Conservation (phyloP, 2,113 vertebrate genomes). For the Lepus timidus region DNA sequence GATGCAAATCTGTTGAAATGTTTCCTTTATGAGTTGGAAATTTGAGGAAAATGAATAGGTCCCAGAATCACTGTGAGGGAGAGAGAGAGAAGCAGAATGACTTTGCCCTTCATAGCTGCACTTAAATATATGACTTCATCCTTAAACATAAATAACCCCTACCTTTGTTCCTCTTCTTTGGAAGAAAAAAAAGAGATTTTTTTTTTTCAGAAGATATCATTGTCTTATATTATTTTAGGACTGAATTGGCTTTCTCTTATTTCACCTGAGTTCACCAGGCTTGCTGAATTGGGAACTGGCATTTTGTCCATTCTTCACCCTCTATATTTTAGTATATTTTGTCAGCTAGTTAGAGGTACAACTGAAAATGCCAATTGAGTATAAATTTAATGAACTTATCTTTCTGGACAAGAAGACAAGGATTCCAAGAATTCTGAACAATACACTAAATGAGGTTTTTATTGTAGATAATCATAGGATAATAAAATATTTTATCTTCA, state of each 20-base stretch:
- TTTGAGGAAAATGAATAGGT: constrained; percentile 46
- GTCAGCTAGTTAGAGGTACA: neutral
- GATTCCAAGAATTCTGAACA: neutral
- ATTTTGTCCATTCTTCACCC: neutral
- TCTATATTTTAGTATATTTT: neutral
- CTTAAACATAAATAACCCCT: neutral
- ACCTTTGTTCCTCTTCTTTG: neutral
- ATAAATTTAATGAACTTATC: neutral
- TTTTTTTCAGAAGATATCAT: neutral
- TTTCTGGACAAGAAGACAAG: neutral
- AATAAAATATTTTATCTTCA: too few species aligned
- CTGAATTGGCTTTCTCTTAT: constrained; percentile 27
- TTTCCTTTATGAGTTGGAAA: constrained; percentile 43
- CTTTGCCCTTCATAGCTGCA: neutral
- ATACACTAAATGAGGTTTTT: neutral
- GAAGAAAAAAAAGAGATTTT: neutral
- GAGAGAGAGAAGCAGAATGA: neutral
- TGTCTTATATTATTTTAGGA: neutral
- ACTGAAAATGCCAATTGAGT: neutral
- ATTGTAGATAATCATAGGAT: too few species aligned
- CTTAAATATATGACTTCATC: constrained; percentile 31
- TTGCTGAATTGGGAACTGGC: neutral
- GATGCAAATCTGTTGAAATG: constrained; percentile 54
- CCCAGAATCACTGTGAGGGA: neutral
- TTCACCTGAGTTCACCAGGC: neutral